Evolutionary conservation across 2,113 vertebrate species (phyloP).

Genomic region (Myotis davidii): DNA sequence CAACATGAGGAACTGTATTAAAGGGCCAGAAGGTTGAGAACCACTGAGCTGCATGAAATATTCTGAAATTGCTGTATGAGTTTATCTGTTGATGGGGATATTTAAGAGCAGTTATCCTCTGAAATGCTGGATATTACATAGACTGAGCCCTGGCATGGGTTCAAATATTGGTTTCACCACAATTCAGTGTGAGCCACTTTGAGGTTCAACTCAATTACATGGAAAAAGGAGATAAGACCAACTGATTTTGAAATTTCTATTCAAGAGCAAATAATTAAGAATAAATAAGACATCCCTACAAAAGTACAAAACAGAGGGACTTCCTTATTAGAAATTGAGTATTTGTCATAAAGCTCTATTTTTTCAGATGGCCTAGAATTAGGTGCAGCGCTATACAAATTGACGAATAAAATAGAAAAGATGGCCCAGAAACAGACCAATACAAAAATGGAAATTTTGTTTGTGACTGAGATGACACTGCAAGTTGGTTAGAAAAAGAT

Average conservation of each 20-base stretch:
- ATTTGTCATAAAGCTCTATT: slow-evolving; percentile 20
- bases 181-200: neutral
- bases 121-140: neutral
- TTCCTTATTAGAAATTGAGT: neutral
- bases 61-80: neutral
- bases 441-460: slow-evolving; percentile 16
- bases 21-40: no score
- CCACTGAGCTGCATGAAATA: neutral
- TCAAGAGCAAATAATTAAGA: slow-evolving; percentile 9
- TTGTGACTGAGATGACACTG: neutral
- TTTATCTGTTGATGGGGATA: neutral
- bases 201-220: neutral
- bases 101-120: neutral
- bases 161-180: neutral
- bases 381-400: neutral
- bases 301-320: neutral
- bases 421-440: neutral
- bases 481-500: slow-evolving; percentile 19
- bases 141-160: neutral
- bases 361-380: neutral
- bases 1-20: no score
- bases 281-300: neutral
- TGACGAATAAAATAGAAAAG: neutral
- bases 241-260: slow-evolving; percentile 14
- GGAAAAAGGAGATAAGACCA: neutral